Evolutionary conservation across 2,113 vertebrate species (phyloP).

Genomic region (chimpanzee (Pan troglodytes)): NHGRI_mPanTro3-v2.1_pri NC_072409.2:104151001-104151500

Average conservation of each 20-base stretch:
- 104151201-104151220: neutral
- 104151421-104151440: neutral
- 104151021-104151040: neutral
- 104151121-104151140: neutral
- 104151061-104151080: neutral
- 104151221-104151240: neutral
- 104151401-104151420: neutral
- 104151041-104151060: neutral
- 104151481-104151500: neutral
- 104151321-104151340: neutral
- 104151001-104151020: rapidly evolving
- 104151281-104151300: neutral
- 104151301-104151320: neutral
- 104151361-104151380: neutral
- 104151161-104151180: neutral
- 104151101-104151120: neutral
- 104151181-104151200: neutral
- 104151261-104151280: neutral
- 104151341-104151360: no score
- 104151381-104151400: neutral
- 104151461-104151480: neutral
- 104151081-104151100: neutral
- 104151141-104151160: neutral
- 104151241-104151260: neutral
- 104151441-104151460: neutral